Evolutionary conservation across 1,140 invertebrate species (phyloP).

Genomic region (Cheumatopsyche charites): DNA sequence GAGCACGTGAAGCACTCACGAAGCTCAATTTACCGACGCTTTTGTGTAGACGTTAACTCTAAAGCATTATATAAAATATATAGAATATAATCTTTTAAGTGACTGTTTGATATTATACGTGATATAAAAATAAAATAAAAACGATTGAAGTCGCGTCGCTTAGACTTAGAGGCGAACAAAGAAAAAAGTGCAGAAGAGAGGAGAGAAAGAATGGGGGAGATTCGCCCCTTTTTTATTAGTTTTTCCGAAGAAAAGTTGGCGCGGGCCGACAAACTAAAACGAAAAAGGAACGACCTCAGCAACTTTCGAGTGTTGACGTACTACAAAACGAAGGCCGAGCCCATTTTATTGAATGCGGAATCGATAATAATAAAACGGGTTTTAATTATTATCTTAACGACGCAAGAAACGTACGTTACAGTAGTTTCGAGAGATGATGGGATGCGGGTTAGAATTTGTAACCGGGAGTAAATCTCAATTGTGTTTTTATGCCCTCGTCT

Average conservation of each 20-base stretch:
- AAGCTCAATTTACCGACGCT: no score
- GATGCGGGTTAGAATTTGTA: not conserved
- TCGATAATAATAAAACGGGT: no score
- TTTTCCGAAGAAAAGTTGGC: not conserved
- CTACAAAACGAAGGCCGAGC: no score
- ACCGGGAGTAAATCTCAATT: constrained; percentile 15
- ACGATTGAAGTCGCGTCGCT: not conserved
- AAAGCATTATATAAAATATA: no score
- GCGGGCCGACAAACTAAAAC: not conserved
- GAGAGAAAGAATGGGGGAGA: not conserved
- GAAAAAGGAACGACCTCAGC: constrained; percentile 18
- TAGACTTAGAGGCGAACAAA: not conserved
- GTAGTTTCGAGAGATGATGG: no score
- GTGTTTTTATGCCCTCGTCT: constrained; percentile 17
- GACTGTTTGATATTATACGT: no score
- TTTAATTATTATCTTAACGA: no score
- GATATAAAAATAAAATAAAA: constrained; percentile 11
- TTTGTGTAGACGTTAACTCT: no score
- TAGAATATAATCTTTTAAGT: no score
- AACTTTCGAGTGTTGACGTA: not conserved
- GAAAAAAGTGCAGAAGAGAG: constrained; percentile 13
- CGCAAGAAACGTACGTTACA: no score
- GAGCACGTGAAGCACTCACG: no score
- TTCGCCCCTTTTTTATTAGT: constrained; percentile 16
- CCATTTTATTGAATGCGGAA: no score